Conservation (phyloP, 2,113 vertebrate species). For the Ranitomeya imitator region DNA sequence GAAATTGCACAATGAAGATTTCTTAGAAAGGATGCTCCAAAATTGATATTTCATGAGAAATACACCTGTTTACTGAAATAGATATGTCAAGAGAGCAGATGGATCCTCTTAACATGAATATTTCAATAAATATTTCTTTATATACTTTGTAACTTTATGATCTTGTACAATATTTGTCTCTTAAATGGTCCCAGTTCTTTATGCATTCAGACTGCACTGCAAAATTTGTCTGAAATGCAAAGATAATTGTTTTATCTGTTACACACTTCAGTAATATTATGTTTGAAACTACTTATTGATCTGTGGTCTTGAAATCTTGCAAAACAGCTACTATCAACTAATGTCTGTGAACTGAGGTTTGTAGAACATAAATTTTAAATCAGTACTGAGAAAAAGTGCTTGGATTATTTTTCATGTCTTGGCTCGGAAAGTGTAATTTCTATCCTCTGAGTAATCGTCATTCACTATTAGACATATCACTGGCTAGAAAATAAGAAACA, state of each 20-base stretch:
- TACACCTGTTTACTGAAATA: no score
- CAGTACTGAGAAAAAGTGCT: conserved; percentile 8
- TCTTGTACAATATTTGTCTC: no score
- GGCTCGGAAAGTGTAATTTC: conserved; percentile 10
- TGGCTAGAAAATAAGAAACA: not conserved
- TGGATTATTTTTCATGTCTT: conserved; percentile 18
- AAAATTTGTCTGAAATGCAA: not conserved
- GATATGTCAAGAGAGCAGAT: no score
- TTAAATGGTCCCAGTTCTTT: no score
- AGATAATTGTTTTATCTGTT: not conserved
- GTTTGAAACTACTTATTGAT: conserved; percentile 1
- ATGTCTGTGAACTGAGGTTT: not conserved
- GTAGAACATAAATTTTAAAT: conserved; percentile 24
- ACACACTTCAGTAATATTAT: not conserved
- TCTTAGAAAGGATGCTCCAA: no score
- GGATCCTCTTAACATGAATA: no score
- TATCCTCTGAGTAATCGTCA: not conserved
- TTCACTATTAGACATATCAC: not conserved
- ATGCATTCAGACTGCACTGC: no score
- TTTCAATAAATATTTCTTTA: no score
- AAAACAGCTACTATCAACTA: not conserved
- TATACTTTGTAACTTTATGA: no score
- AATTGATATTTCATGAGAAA: no score
- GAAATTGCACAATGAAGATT: no score
- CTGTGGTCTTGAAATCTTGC: not conserved